These are phyloP conservation scores for Equus quagga DNA, from an alignment of 2,113 vertebrate genomes.

Conservation along the genomic window DNA sequence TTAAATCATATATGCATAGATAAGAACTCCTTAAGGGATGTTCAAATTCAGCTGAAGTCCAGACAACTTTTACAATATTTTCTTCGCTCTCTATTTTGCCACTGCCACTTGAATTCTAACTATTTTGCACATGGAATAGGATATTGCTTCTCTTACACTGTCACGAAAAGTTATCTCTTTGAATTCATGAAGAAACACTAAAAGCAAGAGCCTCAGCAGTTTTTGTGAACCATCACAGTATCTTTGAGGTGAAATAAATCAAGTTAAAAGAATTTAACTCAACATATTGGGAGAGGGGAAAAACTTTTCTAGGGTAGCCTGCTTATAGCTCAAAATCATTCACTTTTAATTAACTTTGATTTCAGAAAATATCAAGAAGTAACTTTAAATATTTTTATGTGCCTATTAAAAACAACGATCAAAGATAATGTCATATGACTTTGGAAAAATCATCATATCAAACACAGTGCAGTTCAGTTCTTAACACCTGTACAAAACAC, in stretches of 20 bases:
- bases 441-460: neutral
- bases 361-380: neutral
- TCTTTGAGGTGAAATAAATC: slow-evolving; percentile 38
- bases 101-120: neutral
- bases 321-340: slow-evolving; percentile 18
- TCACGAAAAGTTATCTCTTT: neutral
- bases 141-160: neutral
- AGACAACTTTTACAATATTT: neutral
- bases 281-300: neutral
- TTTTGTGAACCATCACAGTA: neutral
- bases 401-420: neutral
- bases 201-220: neutral
- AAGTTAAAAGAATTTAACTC: slow-evolving; percentile 40
- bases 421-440: neutral
- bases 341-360: neutral
- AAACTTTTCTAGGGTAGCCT: neutral
- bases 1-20: neutral
- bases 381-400: neutral
- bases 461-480: neutral
- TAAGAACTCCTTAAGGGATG: neutral
- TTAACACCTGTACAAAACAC: neutral
- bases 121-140: neutral
- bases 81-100: slow-evolving; percentile 49
- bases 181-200: neutral
- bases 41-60: slow-evolving; percentile 36